These are phyloP conservation scores for Adelognathus sp. DNA, from an alignment of 2,888 invertebrate species.

Conservation along the genomic window DNA sequence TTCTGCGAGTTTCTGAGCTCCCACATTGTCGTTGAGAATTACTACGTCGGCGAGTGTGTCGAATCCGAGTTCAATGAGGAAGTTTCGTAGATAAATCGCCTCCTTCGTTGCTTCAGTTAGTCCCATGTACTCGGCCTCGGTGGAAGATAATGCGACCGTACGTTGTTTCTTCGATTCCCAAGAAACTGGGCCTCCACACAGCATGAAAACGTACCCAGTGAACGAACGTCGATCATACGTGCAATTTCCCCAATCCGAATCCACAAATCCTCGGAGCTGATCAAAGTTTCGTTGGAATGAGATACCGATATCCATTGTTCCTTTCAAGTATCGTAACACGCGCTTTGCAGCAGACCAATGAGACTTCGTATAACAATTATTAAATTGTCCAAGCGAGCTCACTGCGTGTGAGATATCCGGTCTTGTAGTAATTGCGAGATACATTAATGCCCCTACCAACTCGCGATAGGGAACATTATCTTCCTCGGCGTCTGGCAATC, in stretches of 20 bases:
- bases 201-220: slow-evolving; percentile 59
- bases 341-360: slow-evolving; percentile 70
- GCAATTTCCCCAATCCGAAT: slow-evolving; percentile 69
- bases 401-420: slow-evolving; percentile 64
- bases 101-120: slow-evolving; percentile 51
- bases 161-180: slow-evolving; percentile 61
- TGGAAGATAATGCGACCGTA: slow-evolving; percentile 59
- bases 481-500: not conserved
- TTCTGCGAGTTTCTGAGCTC: slow-evolving; percentile 40
- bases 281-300: slow-evolving; percentile 39
- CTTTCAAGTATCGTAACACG: slow-evolving; percentile 69
- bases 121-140: slow-evolving; percentile 61
- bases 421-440: slow-evolving; percentile 55
- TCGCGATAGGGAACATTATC: slow-evolving; percentile 45
- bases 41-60: not conserved
- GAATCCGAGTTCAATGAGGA: slow-evolving; percentile 53
- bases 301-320: slow-evolving; percentile 63
- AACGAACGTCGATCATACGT: slow-evolving; percentile 60
- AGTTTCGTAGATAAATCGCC: slow-evolving; percentile 32
- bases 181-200: slow-evolving; percentile 50
- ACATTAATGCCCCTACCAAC: slow-evolving; percentile 62
- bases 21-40: slow-evolving; percentile 53
- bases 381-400: slow-evolving; percentile 58
- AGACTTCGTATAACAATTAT: slow-evolving; percentile 41
- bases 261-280: slow-evolving; percentile 63